These are phyloP conservation scores for Euplexia lucipara DNA, from an alignment of 2,888 invertebrate genomes.

Conservation along the genomic window DNA sequence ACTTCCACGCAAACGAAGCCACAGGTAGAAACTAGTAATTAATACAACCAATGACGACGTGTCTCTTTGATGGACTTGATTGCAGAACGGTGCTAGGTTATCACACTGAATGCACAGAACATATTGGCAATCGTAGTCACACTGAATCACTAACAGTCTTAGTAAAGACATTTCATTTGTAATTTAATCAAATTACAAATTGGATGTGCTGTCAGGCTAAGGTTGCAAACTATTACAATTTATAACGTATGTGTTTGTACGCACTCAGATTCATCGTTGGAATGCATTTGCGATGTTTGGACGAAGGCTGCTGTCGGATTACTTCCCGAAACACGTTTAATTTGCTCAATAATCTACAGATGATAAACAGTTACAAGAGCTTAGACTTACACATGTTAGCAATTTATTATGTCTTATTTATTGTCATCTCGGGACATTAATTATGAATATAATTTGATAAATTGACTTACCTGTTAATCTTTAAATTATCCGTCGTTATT, in stretches of 20 bases:
- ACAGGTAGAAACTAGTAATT: background rate
- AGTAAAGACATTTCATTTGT: conserved; percentile 40
- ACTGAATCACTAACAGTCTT: conserved; percentile 41
- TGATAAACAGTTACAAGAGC: conserved; percentile 25
- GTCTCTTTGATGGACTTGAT: conserved; percentile 32
- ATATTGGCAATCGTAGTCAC: conserved; percentile 50
- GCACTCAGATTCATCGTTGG: conserved; percentile 27
- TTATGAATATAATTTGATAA: conserved; percentile 25
- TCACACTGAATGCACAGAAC: conserved; percentile 22
- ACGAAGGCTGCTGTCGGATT: conserved; percentile 15
- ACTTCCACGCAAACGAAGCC: too few relatives aligned
- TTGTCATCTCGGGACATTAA: conserved; percentile 27
- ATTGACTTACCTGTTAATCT: conserved; percentile 22
- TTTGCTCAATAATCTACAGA: conserved; percentile 34
- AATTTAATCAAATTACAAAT: conserved; percentile 53
- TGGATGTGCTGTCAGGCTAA: conserved; percentile 30
- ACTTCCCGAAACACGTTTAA: conserved; percentile 5
- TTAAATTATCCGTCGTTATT: conserved; percentile 27
- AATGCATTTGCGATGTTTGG: conserved; percentile 27
- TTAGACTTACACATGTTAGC: conserved; percentile 23
- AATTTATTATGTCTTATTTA: conserved; percentile 28
- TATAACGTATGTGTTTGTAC: conserved; percentile 30
- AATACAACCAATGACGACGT: conserved; percentile 5
- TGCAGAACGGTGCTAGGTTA: conserved; percentile 27
- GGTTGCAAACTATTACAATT: conserved; percentile 40